A percentile compares a stretch with the other conserved stretches of the same genome.
Conservation (phyloP, 30 jellyfish, hydroid and myxozoan genomes). For the Morbakka virulenta region DNA sequence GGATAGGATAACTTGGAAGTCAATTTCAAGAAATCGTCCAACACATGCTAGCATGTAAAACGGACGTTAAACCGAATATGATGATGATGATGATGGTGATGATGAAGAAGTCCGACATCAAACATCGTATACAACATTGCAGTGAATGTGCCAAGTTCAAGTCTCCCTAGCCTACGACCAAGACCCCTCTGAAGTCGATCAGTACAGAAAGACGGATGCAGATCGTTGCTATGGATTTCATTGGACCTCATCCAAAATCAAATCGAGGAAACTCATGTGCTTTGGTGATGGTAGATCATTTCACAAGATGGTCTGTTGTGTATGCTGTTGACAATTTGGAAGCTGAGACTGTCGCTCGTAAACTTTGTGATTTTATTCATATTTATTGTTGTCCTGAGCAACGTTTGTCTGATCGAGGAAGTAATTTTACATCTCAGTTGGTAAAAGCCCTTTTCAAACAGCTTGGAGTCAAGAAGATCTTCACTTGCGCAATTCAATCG, state of each 20-base stretch:
- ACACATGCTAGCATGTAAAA: no score
- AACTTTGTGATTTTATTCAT: not conserved
- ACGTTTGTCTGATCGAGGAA: slow-evolving; percentile 1
- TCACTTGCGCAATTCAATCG: not conserved
- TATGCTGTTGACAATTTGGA: slow-evolving; percentile 33
- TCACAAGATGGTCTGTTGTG: slow-evolving; percentile 39
- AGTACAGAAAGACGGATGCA: slow-evolving; percentile 13
- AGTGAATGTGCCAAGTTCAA: no score
- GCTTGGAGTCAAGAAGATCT: not conserved
- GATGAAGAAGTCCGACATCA: slow-evolving; percentile 15
- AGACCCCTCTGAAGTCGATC: slow-evolving; percentile 50
- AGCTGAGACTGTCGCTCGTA: slow-evolving; percentile 46
- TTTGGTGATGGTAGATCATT: slow-evolving; percentile 49
- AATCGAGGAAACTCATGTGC: slow-evolving; percentile 39
- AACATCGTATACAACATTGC: no score
- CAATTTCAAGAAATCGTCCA: no score
- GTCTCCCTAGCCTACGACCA: slow-evolving; percentile 32
- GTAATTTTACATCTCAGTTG: not conserved
- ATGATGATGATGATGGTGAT: slow-evolving; percentile 13
- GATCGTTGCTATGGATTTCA: slow-evolving; percentile 52
- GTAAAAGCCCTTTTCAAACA: not conserved
- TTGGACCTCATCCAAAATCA: slow-evolving; percentile 37
- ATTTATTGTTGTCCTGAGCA: not conserved
- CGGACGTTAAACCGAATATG: no score
- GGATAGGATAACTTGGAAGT: no score